Conservation (phyloP, 2,113 vertebrate genomes). For the Phoxinus phoxinus region DNA sequence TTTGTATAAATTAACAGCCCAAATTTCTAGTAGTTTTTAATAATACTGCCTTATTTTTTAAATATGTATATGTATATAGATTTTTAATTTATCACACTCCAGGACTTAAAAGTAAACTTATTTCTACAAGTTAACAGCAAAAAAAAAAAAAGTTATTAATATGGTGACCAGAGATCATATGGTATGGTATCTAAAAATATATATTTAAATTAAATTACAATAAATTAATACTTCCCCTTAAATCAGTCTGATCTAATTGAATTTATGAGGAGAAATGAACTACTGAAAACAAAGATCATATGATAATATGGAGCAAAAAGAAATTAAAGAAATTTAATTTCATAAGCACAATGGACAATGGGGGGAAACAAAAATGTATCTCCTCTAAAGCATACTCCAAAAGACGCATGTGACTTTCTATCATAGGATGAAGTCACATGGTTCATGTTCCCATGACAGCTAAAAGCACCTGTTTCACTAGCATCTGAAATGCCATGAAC, state of each 20-base stretch:
- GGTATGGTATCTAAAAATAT: not conserved
- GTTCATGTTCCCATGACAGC: slow-evolving; percentile 46
- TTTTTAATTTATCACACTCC: no score
- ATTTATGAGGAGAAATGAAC: not conserved
- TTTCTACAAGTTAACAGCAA: no score
- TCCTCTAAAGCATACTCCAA: slow-evolving; percentile 15
- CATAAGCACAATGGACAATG: not conserved
- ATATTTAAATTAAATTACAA: no score
- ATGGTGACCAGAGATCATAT: no score
- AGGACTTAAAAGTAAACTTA: no score
- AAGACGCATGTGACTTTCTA: slow-evolving; percentile 9
- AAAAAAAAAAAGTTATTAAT: no score
- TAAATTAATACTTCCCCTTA: not conserved
- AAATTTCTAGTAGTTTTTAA: no score
- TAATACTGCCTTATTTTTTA: no score
- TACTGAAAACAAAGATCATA: not conserved
- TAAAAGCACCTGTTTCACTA: slow-evolving; percentile 49
- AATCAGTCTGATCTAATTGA: no score
- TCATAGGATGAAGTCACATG: slow-evolving; percentile 5
- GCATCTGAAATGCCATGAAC: slow-evolving; percentile 43
- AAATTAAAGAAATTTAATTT: slow-evolving; percentile 24
- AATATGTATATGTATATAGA: no score
- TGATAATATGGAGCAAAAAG: slow-evolving; percentile 12
- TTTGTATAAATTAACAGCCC: no score
- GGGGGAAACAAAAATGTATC: slow-evolving; percentile 4